Evolutionary conservation across 2,113 vertebrate species (phyloP), one percentile per base, ranked within the genome.

Genomic region (Peucedramus taeniatus): DNA sequence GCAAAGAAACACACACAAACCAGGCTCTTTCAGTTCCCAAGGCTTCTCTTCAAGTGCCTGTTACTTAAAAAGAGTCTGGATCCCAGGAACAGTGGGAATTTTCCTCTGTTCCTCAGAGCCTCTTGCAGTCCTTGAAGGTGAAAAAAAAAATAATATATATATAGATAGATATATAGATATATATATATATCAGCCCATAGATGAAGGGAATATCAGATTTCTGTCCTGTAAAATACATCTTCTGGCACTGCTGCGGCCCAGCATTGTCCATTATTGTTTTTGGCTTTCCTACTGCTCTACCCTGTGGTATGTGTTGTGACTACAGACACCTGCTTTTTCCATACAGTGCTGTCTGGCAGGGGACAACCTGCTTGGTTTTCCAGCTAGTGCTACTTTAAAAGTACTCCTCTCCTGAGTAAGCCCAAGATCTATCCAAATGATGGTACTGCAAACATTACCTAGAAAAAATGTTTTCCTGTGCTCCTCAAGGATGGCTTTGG

Each of bases 71-170:
- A 68, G 49, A 70, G 9, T 30, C 76, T 59, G 50, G 60, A 26
- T 94, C 33, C 50, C 35, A 11, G 37, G 37, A 96, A 92, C 83
- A 87, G 89, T 65, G 76, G 80, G 64, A 83, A 92, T 87, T 89
- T 60, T 96, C 28, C 50, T 95, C 78, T 92, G 37, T 90, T 93
- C 78, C 82, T 85, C 61, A 85, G 66, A 88, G 53, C 10, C 9
- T 83, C 31, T 76, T 51, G 30, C 27, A 78, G 69, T 49, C 61
- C 92, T 93, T 91, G 69, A 89, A 82, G 30, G 47, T 10, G 7
- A 13, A 47, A 42, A 16, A 39, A 47, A 66, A 47, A 59, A 40
- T n/a, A n/a, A n/a, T n/a, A n/a, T n/a, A n/a, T n/a, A n/a, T n/a
- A n/a, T n/a, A n/a, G n/a, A n/a, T n/a, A n/a, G n/a, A n/a, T n/a